These are phyloP conservation scores for Lissonota sp. DNA, from an alignment of 2,888 invertebrate genomes.

Conservation along the genomic window DNA sequence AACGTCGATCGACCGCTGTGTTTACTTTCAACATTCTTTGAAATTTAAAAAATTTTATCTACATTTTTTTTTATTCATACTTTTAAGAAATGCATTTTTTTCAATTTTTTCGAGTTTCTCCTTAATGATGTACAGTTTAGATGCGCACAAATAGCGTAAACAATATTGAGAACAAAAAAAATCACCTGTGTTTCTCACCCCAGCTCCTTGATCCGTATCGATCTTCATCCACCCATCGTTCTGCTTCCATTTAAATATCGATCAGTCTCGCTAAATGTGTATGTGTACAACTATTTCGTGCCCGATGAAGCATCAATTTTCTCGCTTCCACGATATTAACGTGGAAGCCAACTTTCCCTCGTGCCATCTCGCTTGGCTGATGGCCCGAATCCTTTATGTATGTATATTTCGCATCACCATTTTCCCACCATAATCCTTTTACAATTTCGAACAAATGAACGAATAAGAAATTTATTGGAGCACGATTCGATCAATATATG, in stretches of 20 bases:
- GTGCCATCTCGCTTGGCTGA: conserved; percentile 54
- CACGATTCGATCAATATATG: background rate
- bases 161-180: conserved; percentile 4
- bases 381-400: conserved; percentile 53
- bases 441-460: background rate
- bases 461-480: background rate
- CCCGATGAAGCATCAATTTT: conserved; percentile 56
- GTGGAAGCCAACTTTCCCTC: conserved; percentile 51
- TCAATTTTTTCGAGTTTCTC: too few relatives aligned
- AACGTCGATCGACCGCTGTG: conserved; percentile 49
- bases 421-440: background rate
- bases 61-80: too few relatives aligned
- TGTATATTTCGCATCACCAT: background rate
- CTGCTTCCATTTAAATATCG: conserved; percentile 27
- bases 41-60: too few relatives aligned
- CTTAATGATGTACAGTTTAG: too few relatives aligned
- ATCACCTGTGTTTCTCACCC: background rate
- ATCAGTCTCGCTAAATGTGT: conserved; percentile 30
- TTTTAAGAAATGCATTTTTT: too few relatives aligned
- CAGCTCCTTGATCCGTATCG: background rate
- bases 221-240: background rate
- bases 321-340: conserved; percentile 18
- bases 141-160: conserved; percentile 30
- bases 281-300: conserved; percentile 10
- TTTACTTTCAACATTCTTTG: background rate